Base-by-base conservation (phyloP, 2,797 vertebrate genomes). In the Coreius guichenoti region DNA sequence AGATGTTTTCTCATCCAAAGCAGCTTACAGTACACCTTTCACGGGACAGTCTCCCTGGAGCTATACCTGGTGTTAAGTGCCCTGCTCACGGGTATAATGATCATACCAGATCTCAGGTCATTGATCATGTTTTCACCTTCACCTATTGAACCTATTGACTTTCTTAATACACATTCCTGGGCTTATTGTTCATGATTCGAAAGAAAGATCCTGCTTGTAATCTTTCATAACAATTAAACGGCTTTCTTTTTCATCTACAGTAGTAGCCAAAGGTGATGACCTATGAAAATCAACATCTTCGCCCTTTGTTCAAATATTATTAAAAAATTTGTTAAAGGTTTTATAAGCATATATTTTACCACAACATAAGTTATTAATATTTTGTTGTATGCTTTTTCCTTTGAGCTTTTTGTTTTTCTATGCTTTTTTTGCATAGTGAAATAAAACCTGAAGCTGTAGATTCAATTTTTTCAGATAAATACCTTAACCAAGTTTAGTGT, bases 1-100 rank as follows among this genome's bases (percentile, higher is more conserved):
- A 79, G 75, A 84, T 72, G 83, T 79, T 84, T 79, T 84, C 39
- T 47, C 49, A 72, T 72, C 51, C 51, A 80, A 85, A 85, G 56
- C 23, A 80, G 84, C 76, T 85, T 73, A 85, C 83, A n/a, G 65
- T 70, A 31, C 75, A 84, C 49, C 79, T 79, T 79, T 36, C 51
- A 78, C 5, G 6, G 36, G 51, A 72, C 83, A 23, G n/a, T 84
- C 67, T 79, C 39, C 39, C 51, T 9, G 33, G 49, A 84, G 47
- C 49, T 78, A 2, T 47, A 36, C 14, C 56, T 49, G 26, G 23
- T 36, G 65, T 79, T 79, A 61, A 79, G 75, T 61, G 75, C 26
- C 36, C 39, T 13, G 36, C 36, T 58, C 51, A 56, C 1, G 0
- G 21, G 21, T 54, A 43, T 70, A 70, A 69, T 69, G 79, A 81